Evolutionary conservation across 2,797 vertebrate genomes (phyloP), one percentile per base, ranked within the genome.

Genomic region (Sarcoramphus papa): DNA sequence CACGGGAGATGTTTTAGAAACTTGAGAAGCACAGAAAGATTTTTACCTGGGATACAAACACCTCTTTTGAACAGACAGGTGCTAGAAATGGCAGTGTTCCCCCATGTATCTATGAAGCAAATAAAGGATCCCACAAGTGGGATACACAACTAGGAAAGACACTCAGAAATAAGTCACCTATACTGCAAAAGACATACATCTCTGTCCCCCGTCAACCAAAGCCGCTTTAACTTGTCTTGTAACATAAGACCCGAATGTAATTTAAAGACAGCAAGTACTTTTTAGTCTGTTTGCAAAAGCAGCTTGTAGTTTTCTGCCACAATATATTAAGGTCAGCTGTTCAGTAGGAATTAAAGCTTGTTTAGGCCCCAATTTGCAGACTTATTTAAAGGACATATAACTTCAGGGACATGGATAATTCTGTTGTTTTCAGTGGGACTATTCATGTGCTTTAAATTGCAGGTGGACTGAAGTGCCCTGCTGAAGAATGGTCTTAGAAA

Each of bases 1-100:
- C 57, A 91, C 12, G 43, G 7, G 47, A 82, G 45, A 85, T 47
- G 57, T 56, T 93, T 72, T 60, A 70, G 72, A 80, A 92, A 90
- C 70, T 47, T 56, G 80, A 84, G 80, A 88, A 92, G 51, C 41
- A 75, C 30, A 48, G 33, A 40, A 65, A 62, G 54, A 67, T 69
- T 91, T 93, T 88, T 79, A 91, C 60, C 82, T 92, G 57, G 11
- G 87, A 89, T 41, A 93, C 33, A 90, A 88, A 92, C 82, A 5
- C 31, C 23, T 92, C 33, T 68, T 76, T 64, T 72, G 74, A 90
- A 72, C 25, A 73, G 57, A 40, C 4, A 41, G 28, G 21, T 85
- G 41, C 18, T 51, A 75, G 57, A 73, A 93, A 93, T 57, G 47
- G 28, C 72, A 68, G 63, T 2, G 1, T 60, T 82, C 18, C 56